These are phyloP conservation scores for Parthenolecanium corni DNA, from an alignment of 2,888 invertebrate species.

Conservation along the genomic window DNA sequence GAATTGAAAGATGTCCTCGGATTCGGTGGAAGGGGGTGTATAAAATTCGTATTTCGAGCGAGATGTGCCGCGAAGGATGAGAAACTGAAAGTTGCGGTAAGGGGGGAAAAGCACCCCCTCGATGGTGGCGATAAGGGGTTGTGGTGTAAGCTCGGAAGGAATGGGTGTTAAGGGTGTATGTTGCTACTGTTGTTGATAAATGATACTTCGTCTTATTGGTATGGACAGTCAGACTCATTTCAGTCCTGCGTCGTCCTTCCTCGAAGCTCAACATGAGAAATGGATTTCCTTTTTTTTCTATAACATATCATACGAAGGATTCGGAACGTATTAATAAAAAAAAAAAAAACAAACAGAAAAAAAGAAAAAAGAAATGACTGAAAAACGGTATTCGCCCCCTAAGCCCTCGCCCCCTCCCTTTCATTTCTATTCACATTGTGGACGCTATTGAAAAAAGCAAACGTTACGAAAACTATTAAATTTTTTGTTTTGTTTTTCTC, in stretches of 20 bases:
- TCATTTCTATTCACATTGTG: too few species aligned
- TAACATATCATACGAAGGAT: constrained; percentile 24
- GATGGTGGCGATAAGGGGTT: not conserved
- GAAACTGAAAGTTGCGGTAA: too few species aligned
- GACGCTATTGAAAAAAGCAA: too few species aligned
- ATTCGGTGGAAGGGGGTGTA: constrained; percentile 6
- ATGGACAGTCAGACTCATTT: constrained; percentile 29
- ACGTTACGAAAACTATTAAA: constrained; percentile 14
- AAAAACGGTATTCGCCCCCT: too few species aligned
- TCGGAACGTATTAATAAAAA: constrained; percentile 28
- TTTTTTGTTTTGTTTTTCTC: not conserved
- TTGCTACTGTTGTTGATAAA: constrained; percentile 29
- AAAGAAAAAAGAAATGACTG: too few species aligned
- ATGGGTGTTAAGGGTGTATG: constrained; percentile 3
- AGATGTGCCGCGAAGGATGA: not conserved
- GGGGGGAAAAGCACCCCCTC: not conserved
- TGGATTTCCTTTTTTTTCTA: constrained; percentile 24
- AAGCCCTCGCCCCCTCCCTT: too few species aligned
- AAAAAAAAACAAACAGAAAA: not conserved
- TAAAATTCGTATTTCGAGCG: not conserved
- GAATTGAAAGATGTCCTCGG: constrained; percentile 29
- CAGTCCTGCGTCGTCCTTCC: constrained; percentile 9
- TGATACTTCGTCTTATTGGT: constrained; percentile 30
- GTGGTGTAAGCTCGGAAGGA: not conserved
- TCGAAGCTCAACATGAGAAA: constrained; percentile 16